These are phyloP conservation scores for Acleris holmiana DNA, from an alignment of 2,888 invertebrate genomes.

Conservation along the genomic window DNA sequence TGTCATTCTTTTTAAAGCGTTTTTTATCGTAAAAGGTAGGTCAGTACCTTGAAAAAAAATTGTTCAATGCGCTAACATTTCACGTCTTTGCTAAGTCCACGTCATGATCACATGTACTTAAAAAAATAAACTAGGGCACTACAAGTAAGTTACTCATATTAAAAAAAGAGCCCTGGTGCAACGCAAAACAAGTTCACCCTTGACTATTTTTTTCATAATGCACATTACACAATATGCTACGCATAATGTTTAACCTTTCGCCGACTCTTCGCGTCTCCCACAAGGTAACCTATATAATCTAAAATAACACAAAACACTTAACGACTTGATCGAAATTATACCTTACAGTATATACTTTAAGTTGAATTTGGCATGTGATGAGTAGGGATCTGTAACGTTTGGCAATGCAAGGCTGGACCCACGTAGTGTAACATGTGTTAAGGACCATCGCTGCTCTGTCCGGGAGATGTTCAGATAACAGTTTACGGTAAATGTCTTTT, in stretches of 20 bases:
- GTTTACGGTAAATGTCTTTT: conserved; percentile 53
- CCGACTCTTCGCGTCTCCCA: conserved; percentile 77
- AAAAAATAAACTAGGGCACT: no score
- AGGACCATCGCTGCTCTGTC: conserved; percentile 70
- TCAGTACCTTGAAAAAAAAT: no score
- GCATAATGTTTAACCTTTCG: conserved; percentile 78
- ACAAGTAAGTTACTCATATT: no score
- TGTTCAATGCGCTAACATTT: no score
- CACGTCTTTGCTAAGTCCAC: no score
- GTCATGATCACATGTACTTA: no score
- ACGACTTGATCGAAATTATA: conserved; percentile 16
- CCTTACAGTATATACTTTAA: accelerated
- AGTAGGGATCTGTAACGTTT: conserved; percentile 42
- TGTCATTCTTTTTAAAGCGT: no score
- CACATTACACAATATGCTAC: conserved; percentile 71
- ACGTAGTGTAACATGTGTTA: conserved; percentile 80
- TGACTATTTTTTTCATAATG: conserved; percentile 49
- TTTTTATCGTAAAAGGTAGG: no score
- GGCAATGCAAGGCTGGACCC: conserved; percentile 57
- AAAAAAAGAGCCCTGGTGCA: background rate
- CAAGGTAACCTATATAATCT: conserved; percentile 62
- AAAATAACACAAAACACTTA: conserved; percentile 34
- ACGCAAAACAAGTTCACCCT: conserved; percentile 12
- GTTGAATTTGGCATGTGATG: conserved; percentile 33
- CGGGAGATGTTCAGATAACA: conserved; percentile 69